A percentile compares a stretch with the other conserved stretches of the same genome.
Evolutionary conservation across 2,888 invertebrate species (phyloP).

Genomic region (Cryptus viduatorius): DNA sequence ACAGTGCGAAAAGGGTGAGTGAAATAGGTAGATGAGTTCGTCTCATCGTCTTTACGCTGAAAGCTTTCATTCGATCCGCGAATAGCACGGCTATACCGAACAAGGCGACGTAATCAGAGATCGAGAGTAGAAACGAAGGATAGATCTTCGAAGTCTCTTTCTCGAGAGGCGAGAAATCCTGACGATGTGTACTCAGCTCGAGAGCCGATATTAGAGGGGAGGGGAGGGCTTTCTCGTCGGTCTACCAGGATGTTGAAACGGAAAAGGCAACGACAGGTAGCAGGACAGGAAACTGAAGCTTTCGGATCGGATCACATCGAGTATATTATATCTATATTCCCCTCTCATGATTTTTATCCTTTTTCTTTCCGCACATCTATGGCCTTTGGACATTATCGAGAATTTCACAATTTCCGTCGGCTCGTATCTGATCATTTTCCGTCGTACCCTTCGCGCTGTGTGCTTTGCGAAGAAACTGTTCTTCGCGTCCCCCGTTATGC

Average conservation of each 20-base stretch:
- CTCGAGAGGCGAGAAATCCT: constrained; percentile 39
- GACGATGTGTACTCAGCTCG: constrained; percentile 27
- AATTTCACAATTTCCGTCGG: constrained; percentile 76
- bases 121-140: constrained; percentile 3
- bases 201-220: constrained; percentile 25
- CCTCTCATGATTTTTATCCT: not conserved
- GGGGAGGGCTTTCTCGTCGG: constrained; percentile 8
- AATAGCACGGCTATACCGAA: constrained; percentile 56
- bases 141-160: not conserved
- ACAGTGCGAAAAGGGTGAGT: not conserved
- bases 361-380: constrained; percentile 1
- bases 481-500: too few relatives aligned
- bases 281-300: constrained; percentile 41
- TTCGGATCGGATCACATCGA: constrained; percentile 44
- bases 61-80: constrained; percentile 40
- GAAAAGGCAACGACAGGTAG: constrained; percentile 52
- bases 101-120: constrained; percentile 60
- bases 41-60: constrained; percentile 34
- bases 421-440: constrained; percentile 75
- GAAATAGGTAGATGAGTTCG: constrained; percentile 36
- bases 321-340: not conserved
- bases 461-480: too few relatives aligned
- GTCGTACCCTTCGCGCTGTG: constrained; percentile 9
- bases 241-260: constrained; percentile 42
- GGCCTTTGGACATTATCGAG: constrained; percentile 63